These are phyloP conservation scores for Drosophila cyrtoloma DNA, from an alignment of 2,888 invertebrate species.

Conservation along the genomic window DNA sequence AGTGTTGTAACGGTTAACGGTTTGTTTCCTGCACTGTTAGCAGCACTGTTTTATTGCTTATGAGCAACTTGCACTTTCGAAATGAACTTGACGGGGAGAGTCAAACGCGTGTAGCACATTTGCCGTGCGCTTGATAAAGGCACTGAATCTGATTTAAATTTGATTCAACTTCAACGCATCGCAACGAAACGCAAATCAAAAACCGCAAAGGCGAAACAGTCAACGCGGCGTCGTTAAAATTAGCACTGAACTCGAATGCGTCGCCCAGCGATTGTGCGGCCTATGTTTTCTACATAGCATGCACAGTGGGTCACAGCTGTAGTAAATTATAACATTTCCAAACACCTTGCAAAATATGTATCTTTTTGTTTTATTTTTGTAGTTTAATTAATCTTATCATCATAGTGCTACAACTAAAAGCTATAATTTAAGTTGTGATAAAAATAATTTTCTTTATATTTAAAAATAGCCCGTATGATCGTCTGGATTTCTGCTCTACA, in stretches of 20 bases:
- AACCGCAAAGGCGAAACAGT: constrained; percentile 70
- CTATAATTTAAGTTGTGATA: neutral
- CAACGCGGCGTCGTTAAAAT: constrained; percentile 75
- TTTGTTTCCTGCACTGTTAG: constrained; percentile 17
- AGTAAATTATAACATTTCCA: neutral
- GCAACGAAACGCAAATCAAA: constrained; percentile 59
- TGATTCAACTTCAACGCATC: constrained; percentile 54
- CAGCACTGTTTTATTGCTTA: constrained; percentile 34
- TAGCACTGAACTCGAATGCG: constrained; percentile 71
- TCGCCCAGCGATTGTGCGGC: constrained; percentile 63
- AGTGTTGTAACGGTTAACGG: constrained; percentile 33
- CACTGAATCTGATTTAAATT: constrained; percentile 67
- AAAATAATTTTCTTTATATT: neutral
- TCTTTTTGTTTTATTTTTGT: neutral
- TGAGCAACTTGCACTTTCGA: constrained; percentile 42
- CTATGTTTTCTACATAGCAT: constrained; percentile 60
- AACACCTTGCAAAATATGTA: neutral
- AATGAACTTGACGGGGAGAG: constrained; percentile 21
- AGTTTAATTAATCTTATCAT: neutral
- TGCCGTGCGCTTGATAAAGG: constrained; percentile 55
- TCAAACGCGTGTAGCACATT: constrained; percentile 8
- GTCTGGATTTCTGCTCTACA: neutral
- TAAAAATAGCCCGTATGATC: neutral
- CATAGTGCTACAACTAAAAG: neutral
- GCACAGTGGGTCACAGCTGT: constrained; percentile 26